Base-by-base conservation (phyloP, 1,140 invertebrate genomes). In the Anastrepha obliqua region DNA sequence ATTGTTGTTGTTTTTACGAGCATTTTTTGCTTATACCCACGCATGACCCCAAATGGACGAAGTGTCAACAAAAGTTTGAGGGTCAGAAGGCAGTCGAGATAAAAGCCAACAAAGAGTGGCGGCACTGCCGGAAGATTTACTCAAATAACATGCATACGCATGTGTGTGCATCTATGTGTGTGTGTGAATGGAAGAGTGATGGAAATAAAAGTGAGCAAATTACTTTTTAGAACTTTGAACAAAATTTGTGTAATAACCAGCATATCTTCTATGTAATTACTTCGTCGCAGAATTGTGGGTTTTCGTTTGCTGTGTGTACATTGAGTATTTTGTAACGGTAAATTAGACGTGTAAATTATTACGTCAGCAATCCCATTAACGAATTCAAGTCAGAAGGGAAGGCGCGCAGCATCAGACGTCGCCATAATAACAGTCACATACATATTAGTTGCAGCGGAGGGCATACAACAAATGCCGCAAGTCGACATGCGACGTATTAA, bases 271-370 rank as follows among this genome's bases (percentile, higher is more conserved):
- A 29, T 29, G 29, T 29, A 29, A 29, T 29, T 29, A 29, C 29
- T 29, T 29, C 29, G 29, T 29, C 44, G 39, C 67, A 74, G 39
- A 6, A 55, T 7, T 2, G 51, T 11, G 2, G 6, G 11, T 55
- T 55, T 11, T 55, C 51, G 6, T 55, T 55, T 55, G 6, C 20
- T 5, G 15, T 47, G 67, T 13, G 15, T n/a, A 44, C 4, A 39
- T 6, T 74, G 42, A 74, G 67, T 47, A 42, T 44, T 74, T 74
- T 15, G 39, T 15, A 74, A 74, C 67, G 15, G 42, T n/a, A 74
- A 74, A 74, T 74, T 74, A 74, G 67, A 74, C 17, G 67, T 44
- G 5, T 42, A 74, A 74, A 74, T 74, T 74, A 74, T 74, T 42
- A 42, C 67, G 67, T 47, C 67, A 74, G 42, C 67, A 44, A 47